Evolutionary conservation across 2,113 vertebrate genomes (phyloP).

Genomic region (Clarias macrocephalus): DNA sequence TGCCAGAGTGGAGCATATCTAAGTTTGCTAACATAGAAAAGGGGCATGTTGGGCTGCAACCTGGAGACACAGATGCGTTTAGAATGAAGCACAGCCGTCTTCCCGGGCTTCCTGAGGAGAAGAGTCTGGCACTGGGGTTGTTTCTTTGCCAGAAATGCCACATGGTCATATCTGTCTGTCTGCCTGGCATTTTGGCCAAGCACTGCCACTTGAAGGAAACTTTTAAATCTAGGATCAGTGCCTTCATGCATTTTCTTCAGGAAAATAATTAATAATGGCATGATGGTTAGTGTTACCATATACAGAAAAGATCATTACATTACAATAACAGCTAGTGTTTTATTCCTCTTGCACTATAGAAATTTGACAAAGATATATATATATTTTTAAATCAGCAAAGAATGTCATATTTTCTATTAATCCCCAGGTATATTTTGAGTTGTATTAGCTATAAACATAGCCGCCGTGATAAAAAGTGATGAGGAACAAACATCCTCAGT

Average conservation of each 20-base stretch:
- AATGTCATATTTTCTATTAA: neutral
- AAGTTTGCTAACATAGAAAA: slow-evolving; percentile 59
- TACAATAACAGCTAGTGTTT: neutral
- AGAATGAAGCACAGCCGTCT: slow-evolving; percentile 54
- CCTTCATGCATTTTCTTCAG: neutral
- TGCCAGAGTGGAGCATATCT: slow-evolving; percentile 54
- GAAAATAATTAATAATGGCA: neutral
- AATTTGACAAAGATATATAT: neutral
- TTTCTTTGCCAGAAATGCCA: slow-evolving; percentile 63
- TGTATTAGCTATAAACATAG: neutral
- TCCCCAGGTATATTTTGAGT: neutral
- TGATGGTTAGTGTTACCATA: neutral
- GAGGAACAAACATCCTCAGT: too few species aligned
- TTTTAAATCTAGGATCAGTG: neutral
- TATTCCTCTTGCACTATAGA: neutral
- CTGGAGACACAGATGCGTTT: slow-evolving; percentile 63
- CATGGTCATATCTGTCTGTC: slow-evolving; percentile 52
- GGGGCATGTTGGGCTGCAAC: slow-evolving; percentile 2
- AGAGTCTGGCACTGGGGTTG: slow-evolving; percentile 65
- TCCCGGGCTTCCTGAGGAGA: slow-evolving; percentile 62
- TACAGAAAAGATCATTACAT: neutral
- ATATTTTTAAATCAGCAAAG: too few species aligned
- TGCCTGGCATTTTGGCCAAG: slow-evolving; percentile 23
- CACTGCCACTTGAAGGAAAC: neutral
- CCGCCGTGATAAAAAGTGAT: too few species aligned